Evolutionary conservation across 2,113 vertebrate genomes (phyloP).

Genomic region (Cebidichthys violaceus): DNA sequence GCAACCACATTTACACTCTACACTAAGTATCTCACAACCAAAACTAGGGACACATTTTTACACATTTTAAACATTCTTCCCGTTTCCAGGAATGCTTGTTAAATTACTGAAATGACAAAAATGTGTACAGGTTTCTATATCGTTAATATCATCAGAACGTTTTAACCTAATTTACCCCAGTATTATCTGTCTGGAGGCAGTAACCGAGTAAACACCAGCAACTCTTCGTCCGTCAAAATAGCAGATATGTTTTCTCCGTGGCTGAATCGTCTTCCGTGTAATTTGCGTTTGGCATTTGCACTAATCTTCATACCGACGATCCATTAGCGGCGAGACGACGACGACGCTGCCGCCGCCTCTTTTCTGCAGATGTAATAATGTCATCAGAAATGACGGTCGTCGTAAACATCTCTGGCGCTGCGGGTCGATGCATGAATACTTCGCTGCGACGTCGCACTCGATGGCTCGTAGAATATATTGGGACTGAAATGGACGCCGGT

Average conservation of each 20-base stretch:
- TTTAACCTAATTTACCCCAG: slow-evolving; percentile 6
- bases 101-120: not conserved
- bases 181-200: slow-evolving; percentile 24
- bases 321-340: slow-evolving; percentile 47
- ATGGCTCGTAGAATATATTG: not conserved
- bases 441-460: not conserved
- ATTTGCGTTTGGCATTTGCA: slow-evolving; percentile 51
- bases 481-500: too few relatives aligned
- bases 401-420: slow-evolving; percentile 30
- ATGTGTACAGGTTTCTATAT: slow-evolving; percentile 6
- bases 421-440: not conserved
- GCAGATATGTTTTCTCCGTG: slow-evolving; percentile 38
- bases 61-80: slow-evolving; percentile 8
- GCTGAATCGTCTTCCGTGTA: slow-evolving; percentile 37
- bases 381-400: slow-evolving; percentile 25
- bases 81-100: not conserved
- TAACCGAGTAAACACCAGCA: slow-evolving; percentile 71
- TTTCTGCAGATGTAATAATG: slow-evolving; percentile 44
- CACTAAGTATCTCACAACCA: slow-evolving; percentile 8
- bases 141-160: not conserved
- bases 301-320: slow-evolving; percentile 54
- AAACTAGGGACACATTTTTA: slow-evolving; percentile 32
- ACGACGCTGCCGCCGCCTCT: slow-evolving; percentile 1
- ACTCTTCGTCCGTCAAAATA: slow-evolving; percentile 35
- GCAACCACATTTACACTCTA: not conserved